phyloP scores from a whole-genome alignment of 35 echinoderm and acorn worm genomes.

The Patiria miniata region DNA sequence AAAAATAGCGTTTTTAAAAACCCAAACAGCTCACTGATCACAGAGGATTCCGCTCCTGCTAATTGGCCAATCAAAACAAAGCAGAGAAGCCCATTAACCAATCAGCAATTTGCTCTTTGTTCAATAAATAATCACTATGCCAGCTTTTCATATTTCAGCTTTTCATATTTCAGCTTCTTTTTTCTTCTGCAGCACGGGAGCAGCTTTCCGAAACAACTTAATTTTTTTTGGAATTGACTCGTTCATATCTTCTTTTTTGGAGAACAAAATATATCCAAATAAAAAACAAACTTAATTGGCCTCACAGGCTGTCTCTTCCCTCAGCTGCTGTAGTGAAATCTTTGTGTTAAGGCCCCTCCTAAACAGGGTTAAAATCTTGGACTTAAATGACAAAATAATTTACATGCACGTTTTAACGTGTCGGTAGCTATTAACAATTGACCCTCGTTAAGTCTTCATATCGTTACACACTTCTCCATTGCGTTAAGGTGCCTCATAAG shows the following conservation, averaged over 20 bases:
- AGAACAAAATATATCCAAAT: neutral
- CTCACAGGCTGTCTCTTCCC: neutral
- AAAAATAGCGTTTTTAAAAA: too few relatives aligned
- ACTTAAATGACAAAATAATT: conserved; percentile 4
- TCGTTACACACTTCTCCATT: conserved; percentile 9
- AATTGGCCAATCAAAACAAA: neutral
- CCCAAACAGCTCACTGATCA: too few relatives aligned
- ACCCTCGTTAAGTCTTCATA: neutral
- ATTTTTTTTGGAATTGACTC: neutral
- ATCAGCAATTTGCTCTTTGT: neutral
- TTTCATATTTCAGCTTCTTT: conserved; percentile 2
- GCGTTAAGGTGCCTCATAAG: neutral
- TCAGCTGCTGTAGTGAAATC: neutral
- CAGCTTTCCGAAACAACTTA: neutral
- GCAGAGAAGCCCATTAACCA: neutral
- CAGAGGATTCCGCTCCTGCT: too few relatives aligned
- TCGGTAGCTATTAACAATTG: conserved; percentile 19
- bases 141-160: neutral
- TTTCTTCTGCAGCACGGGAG: neutral
- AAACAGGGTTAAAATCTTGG: conserved; percentile 18
- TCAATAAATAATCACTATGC: neutral
- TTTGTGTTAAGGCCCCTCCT: conserved; percentile 19
- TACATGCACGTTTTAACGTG: conserved; percentile 24
- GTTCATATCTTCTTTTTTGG: neutral
- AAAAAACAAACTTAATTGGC: conserved; percentile 7